Base-by-base conservation (phyloP, 2,113 vertebrate species). In the Podocnemis expansa region DNA sequence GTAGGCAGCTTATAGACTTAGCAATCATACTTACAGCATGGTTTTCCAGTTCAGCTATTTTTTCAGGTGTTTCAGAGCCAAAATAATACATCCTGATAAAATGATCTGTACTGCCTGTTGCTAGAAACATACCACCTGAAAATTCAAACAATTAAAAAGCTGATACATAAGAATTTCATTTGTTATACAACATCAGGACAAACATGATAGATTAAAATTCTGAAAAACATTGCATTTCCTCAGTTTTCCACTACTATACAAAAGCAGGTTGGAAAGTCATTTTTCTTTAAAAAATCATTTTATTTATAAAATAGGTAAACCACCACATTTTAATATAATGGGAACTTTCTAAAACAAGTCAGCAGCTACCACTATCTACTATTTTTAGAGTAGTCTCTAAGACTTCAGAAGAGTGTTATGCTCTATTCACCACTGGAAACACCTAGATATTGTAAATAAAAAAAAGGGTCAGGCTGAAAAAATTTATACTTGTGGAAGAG, bases 31-130 rank as follows among this genome's bases (percentile, higher is more conserved):
- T 98, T 98, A 99, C 99, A 63, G 98, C 99, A 96, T 99, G 99
- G 45, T 98, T 99, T 94, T 99, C 99, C 63, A 99, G 98, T 97
- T 99, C 99, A 9, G 99, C 98, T 63, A 99, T 98, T 98, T 99
- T 99, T 96, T 99, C 99, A 70, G 99, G 99, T 91, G 94, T 98
- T 96, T 99, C 99, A 94, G 98, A 98, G 84, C 99, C 99, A 98
- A 99, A 96, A 97, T 98, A 99, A 95, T 99, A 99, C 97, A 99
- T 99, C 96, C 99, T 98, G 97, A 99, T 99, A 93, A 99, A 98
- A 93, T 99, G 99, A 97, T 99, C 99, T 86, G 99, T 99, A 96
- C 99, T 99, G 82, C 99, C 99, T 91, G 99, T 99, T 89, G 98
- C 99, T 97, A 99, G 97, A 97, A 99, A 99, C 97, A 99, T 99